These are phyloP conservation scores for Dissostichus mawsoni DNA, from an alignment of 2,113 vertebrate species.

Conservation along the genomic window DNA sequence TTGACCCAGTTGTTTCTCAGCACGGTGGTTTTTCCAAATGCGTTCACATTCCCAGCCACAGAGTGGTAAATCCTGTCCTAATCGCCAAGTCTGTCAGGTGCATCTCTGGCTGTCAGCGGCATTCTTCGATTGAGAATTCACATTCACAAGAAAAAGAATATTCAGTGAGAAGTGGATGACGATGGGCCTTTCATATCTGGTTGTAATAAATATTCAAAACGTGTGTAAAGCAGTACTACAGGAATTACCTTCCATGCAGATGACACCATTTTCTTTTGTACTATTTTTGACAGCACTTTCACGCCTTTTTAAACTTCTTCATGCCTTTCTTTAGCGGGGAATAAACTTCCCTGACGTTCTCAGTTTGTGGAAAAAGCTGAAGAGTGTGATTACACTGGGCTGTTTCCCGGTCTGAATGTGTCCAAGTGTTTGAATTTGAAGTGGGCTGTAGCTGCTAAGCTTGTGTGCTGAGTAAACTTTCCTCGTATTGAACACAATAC, in stretches of 20 bases:
- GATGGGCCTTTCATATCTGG: not conserved
- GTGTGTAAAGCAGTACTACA: no score
- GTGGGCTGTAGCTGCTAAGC: constrained; percentile 6
- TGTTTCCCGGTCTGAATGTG: constrained; percentile 32
- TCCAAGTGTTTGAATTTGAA: constrained; percentile 33
- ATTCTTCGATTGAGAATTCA: no score
- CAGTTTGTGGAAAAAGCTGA: not conserved
- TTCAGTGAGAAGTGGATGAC: no score
- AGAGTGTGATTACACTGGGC: constrained; percentile 15
- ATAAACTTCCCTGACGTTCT: not conserved
- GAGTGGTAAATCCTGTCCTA: not conserved
- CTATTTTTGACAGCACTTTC: not conserved
- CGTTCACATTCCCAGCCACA: not conserved
- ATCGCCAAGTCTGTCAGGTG: no score
- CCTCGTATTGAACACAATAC: constrained; percentile 14
- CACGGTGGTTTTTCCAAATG: constrained; percentile 3
- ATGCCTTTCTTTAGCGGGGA: not conserved
- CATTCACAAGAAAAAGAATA: no score
- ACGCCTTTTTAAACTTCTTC: not conserved
- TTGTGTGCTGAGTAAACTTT: constrained; percentile 34
- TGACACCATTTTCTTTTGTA: not conserved
- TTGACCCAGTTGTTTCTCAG: constrained; percentile 33
- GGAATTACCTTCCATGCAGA: no score
- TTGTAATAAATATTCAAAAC: no score
- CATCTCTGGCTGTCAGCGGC: no score